These are phyloP conservation scores for Luffia ferchaultella DNA, from an alignment of 2,888 invertebrate species.

Conservation along the genomic window DNA sequence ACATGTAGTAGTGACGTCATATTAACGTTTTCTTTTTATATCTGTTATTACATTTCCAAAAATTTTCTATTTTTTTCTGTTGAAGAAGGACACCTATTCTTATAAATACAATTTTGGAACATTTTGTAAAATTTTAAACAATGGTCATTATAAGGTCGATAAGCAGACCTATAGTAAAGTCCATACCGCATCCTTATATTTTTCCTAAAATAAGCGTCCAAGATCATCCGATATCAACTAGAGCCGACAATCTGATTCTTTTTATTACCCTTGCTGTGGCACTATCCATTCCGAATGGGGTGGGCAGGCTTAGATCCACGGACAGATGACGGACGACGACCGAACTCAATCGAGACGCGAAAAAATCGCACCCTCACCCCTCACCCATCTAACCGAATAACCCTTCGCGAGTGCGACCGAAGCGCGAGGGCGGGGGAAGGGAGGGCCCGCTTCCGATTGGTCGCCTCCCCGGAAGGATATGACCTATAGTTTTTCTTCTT, in stretches of 20 bases:
- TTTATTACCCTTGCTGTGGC: neutral
- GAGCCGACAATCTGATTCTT: neutral
- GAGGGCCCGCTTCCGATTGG: constrained; percentile 55
- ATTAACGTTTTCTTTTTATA: too few relatives aligned
- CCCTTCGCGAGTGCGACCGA: constrained; percentile 31
- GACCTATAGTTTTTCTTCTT: constrained; percentile 68
- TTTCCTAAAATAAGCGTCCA: too few relatives aligned
- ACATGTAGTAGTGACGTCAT: too few relatives aligned
- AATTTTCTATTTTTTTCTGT: too few relatives aligned
- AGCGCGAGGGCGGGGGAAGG: constrained; percentile 9
- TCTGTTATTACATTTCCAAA: too few relatives aligned
- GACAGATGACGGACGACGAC: constrained; percentile 31
- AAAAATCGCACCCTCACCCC: constrained; percentile 40
- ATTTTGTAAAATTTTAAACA: too few relatives aligned
- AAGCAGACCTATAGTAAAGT: too few relatives aligned
- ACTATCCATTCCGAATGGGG: neutral
- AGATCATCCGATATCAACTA: neutral
- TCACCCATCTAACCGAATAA: constrained; percentile 24
- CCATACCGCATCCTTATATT: too few relatives aligned
- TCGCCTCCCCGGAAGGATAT: constrained; percentile 62
- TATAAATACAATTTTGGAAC: too few relatives aligned
- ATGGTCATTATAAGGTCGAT: too few relatives aligned
- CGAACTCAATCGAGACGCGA: constrained; percentile 24
- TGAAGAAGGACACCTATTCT: too few relatives aligned
- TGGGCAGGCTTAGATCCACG: constrained; percentile 28